Conservation (phyloP, 2,113 vertebrate genomes). For the Callaeas wilsoni region DNA sequence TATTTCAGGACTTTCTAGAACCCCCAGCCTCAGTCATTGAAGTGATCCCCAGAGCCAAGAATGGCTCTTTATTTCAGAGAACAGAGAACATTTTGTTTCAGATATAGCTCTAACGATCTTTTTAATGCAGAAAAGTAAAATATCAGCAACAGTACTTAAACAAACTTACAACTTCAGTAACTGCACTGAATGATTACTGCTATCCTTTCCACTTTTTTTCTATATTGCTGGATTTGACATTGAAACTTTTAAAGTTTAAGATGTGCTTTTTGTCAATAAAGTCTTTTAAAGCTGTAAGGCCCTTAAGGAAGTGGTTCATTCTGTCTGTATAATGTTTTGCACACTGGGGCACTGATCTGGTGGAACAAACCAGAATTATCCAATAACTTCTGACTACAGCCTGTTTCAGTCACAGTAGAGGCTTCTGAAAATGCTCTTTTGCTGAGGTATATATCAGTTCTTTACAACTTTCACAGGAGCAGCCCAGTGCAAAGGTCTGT, state of each 20-base stretch:
- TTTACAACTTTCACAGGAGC: not conserved
- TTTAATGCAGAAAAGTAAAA: not conserved
- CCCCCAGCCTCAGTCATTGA: rapidly evolving
- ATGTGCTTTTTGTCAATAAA: not conserved
- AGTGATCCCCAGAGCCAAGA: not conserved
- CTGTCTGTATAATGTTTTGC: not conserved
- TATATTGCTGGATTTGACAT: not conserved
- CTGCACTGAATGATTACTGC: not conserved
- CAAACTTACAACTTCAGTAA: not conserved
- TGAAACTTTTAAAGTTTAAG: conserved; percentile 2
- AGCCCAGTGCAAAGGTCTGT: not conserved
- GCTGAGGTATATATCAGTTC: not conserved
- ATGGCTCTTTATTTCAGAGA: not conserved
- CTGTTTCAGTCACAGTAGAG: not conserved
- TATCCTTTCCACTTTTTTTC: not conserved
- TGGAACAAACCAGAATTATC: conserved; percentile 5
- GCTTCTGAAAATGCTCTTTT: not conserved
- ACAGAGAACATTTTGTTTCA: not conserved
- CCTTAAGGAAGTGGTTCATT: not conserved
- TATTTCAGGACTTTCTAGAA: not conserved
- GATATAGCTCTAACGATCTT: not conserved
- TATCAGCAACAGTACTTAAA: not conserved
- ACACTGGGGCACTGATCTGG: not conserved
- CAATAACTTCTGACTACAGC: not conserved
- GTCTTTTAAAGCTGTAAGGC: not conserved